These are phyloP conservation scores for Cladopsammia gracilis DNA, from an alignment of 64 coral and sea anemone species.

Conservation along the genomic window DNA sequence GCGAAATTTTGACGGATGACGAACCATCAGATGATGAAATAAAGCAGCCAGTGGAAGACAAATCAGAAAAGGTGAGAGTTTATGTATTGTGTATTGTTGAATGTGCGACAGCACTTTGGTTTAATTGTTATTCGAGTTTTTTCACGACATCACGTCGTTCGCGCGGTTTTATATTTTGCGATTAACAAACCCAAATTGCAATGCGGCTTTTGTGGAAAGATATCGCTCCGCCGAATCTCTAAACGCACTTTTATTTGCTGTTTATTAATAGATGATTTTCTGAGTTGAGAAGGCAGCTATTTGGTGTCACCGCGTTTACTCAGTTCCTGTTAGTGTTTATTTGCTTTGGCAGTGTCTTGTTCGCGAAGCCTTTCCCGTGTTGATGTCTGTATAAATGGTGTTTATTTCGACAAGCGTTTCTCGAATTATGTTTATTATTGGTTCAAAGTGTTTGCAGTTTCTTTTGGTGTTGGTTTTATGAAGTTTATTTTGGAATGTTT, in stretches of 20 bases:
- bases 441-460: slow-evolving; percentile 21
- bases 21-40: slow-evolving; percentile 72
- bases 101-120: neutral
- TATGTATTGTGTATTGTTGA: neutral
- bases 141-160: neutral
- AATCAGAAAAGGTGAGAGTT: slow-evolving; percentile 54
- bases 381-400: slow-evolving; percentile 7
- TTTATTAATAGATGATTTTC: neutral
- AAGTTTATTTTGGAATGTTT: neutral
- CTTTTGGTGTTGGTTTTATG: neutral
- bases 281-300: neutral
- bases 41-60: slow-evolving; percentile 46
- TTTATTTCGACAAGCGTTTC: slow-evolving; percentile 40
- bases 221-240: neutral
- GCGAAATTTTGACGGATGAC: slow-evolving; percentile 67
- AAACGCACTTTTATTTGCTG: neutral
- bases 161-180: neutral
- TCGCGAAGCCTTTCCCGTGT: slow-evolving; percentile 16
- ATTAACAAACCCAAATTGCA: neutral
- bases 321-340: slow-evolving; percentile 33
- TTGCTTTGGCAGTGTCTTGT: neutral
- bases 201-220: neutral
- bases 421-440: slow-evolving; percentile 5
- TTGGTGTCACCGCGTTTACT: neutral
- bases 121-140: neutral